Evolutionary conservation across 2,888 invertebrate species (phyloP), one percentile per base, ranked within the genome.

Genomic region (Stramonita haemastoma): DNA sequence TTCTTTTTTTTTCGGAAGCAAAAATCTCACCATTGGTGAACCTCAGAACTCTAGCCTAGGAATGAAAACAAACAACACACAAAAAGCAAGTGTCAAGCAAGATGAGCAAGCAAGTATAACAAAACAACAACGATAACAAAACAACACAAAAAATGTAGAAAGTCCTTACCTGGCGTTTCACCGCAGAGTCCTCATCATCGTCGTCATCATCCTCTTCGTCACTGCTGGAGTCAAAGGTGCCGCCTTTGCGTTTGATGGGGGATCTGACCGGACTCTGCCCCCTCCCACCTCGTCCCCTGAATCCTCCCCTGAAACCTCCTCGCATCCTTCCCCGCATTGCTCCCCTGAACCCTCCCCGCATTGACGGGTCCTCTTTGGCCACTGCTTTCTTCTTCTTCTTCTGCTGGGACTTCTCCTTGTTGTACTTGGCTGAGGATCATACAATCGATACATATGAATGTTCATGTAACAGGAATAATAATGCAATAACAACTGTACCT

Each of bases 381-480:
- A n/a, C 87, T 79, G n/a, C 89, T 73, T 73, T 56, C 79, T 79
- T 89, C 88, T 93, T n/a, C 89, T 94, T 94, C 92, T 94, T 94
- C 86, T 93, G 92, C 79, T 91, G 92, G 0, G 93, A 94, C 70
- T 92, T n/a, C n/a, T n/a, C n/a, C 89, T 96, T 95, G 93, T 96
- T 96, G 91, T 95, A n/a, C n/a, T 95, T 95, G 17, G 95, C 95
- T 96, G 91, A 0, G 91, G 91, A 66, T 22, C 8, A 83, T 19
- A 79, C 26, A 77, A 13, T 19, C 11, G n/a, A 46, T 46, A 5
- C 8, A 46, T 46, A 46, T n/a, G n/a, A n/a, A n/a, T 2, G 46
- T 46, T 8, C 2, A 8, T 46, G 46, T 46, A 46, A 46, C 46
- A 46, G 46, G 46, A 46, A 46, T 46, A 46, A 46, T 46, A 46